Conservation (phyloP, 2,888 invertebrate genomes). For the Scotopteryx bipunctaria region DNA sequence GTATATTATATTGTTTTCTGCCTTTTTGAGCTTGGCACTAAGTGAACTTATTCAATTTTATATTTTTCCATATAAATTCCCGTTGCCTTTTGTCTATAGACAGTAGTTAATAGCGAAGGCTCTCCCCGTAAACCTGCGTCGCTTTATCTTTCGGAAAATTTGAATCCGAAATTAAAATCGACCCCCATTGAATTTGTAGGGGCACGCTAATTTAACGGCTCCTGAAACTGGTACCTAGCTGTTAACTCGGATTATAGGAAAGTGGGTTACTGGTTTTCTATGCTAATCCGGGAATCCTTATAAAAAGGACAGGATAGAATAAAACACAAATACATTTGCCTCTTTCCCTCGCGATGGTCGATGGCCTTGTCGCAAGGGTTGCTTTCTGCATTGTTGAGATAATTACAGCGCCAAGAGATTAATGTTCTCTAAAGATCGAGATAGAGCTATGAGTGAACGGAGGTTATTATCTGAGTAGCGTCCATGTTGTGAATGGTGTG, state of each 20-base stretch:
- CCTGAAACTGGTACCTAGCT: conserved; percentile 41
- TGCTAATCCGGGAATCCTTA: conserved; percentile 21
- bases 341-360: not conserved
- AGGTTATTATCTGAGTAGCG: not conserved
- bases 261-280: conserved; percentile 33
- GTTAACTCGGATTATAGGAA: conserved; percentile 36
- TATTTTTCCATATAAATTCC: not conserved
- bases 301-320: conserved; percentile 9
- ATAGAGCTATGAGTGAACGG: not conserved
- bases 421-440: not conserved
- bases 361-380: no score
- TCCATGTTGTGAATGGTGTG: not conserved
- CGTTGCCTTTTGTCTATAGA: conserved; percentile 1
- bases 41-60: not conserved
- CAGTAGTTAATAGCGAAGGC: conserved; percentile 7
- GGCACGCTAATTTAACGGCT: conserved; percentile 49
- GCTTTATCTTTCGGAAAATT: conserved; percentile 73
- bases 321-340: not conserved
- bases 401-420: conserved; percentile 7
- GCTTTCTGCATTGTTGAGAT: not conserved
- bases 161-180: conserved; percentile 56
- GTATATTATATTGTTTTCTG: no score
- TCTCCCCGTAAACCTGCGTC: conserved; percentile 52
- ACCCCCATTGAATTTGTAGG: conserved; percentile 53
- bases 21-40: no score